A percentile compares a stretch with the other conserved stretches of the same genome.
These are phyloP conservation scores for Scaptomyza caliginosa DNA, from an alignment of 2,888 invertebrate genomes.

Conservation along the genomic window DNA sequence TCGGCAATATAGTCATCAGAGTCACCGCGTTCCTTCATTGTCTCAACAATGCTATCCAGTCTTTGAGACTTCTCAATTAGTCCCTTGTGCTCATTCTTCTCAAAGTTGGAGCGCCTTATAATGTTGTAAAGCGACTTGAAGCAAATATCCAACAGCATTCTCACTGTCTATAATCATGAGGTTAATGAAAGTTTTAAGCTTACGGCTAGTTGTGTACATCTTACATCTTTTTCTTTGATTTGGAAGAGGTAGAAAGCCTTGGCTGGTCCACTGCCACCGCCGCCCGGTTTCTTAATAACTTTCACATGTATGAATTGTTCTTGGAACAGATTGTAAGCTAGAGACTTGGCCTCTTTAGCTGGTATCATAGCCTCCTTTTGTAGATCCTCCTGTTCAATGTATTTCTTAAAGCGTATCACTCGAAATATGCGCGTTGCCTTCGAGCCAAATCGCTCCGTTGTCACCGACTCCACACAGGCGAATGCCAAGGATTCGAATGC, in stretches of 20 bases:
- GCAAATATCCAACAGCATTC: slow-evolving; percentile 89
- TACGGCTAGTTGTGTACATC: neutral
- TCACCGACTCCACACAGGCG: slow-evolving; percentile 89
- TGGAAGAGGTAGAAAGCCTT: slow-evolving; percentile 92
- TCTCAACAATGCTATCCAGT: slow-evolving; percentile 91
- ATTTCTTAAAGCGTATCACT: slow-evolving; percentile 91
- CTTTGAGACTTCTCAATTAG: slow-evolving; percentile 94
- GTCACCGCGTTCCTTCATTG: slow-evolving; percentile 91
- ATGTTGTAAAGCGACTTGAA: slow-evolving; percentile 90
- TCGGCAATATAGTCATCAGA: slow-evolving; percentile 92
- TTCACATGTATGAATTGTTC: slow-evolving; percentile 86
- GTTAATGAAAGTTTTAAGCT: neutral
- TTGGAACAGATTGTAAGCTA: slow-evolving; percentile 93
- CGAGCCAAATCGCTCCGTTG: slow-evolving; percentile 93
- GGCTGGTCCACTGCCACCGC: slow-evolving; percentile 89
- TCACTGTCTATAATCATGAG: slow-evolving; percentile 85
- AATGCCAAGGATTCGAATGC: slow-evolving; percentile 90
- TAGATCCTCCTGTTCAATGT: slow-evolving; percentile 95
- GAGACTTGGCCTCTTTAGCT: slow-evolving; percentile 95
- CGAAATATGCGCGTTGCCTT: slow-evolving; percentile 95
- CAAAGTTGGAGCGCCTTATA: slow-evolving; percentile 88
- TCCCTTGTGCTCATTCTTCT: slow-evolving; percentile 89
- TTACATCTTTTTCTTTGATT: slow-evolving; percentile 88
- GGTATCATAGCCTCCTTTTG: slow-evolving; percentile 97
- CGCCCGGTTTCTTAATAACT: slow-evolving; percentile 89